Base-by-base conservation (phyloP, 2,113 vertebrate genomes). In the Halcyon malimbica region DNA sequence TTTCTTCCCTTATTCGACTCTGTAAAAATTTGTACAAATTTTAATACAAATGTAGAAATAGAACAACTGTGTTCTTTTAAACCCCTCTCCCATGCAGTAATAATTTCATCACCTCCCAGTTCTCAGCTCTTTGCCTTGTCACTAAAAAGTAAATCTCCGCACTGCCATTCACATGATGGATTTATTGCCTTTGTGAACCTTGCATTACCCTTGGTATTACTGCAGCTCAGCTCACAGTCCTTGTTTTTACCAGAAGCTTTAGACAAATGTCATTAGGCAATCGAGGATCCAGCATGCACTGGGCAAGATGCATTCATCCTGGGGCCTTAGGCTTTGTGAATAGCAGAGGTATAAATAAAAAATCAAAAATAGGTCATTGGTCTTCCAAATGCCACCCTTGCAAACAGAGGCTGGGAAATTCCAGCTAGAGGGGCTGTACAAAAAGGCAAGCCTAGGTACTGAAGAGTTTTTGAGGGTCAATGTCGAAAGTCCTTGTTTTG, bases 161-260 rank as follows among this genome's bases (percentile, higher is more conserved):
- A 5, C 11, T 86, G 5, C 54, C 10, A 0, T 67, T 41, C 74
- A 10, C 12, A 5, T 2, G 54, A 23, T 51, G 90, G 82, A 92
- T 96, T 95, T 83, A 80, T 90, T 90, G 75, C 82, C 71, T 41
- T 33, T 16, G 42, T 87, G 91, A 74, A 54, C 31, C 75, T 64
- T 2, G 0, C 15, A 0, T 76, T 90, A 48, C 86, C 83, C 69
- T 60, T 15, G 35, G 87, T 75, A 59, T 86, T 83, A 37, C 26
- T 71, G 67, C 71, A 33, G 82, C 73, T 83, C 79, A 46, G 92
- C 80, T 71, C n/a, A 0, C 2, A 33, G 39, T 29, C 68, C 88
- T 37, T 8, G n/a, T 81, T 81, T 19, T 42, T 69, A 53, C 35
- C 83, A 50, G 68, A n/a, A 89, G 92, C 71, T 94, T 80, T n/a